Base-by-base conservation (phyloP, 2,888 invertebrate genomes). In the Dynastes hyllus region DNA sequence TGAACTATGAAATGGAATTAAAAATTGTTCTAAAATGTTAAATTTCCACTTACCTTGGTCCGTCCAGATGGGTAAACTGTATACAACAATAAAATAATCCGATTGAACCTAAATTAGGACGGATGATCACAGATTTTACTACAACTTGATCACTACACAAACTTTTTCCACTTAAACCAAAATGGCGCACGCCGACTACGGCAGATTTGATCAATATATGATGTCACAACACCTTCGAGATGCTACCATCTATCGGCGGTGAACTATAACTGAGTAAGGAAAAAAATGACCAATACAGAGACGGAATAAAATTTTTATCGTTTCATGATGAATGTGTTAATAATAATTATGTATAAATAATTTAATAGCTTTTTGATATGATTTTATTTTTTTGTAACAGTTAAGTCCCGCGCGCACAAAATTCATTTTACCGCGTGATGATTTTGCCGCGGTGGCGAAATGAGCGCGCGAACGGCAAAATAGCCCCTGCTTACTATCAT, bases 61-160 rank as follows among this genome's bases (percentile, higher is more conserved):
- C 94, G 94, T 94, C 92, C 93, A 92, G 92, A 92, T 93, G 92
- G 92, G 92, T 93, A 91, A 90, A 88, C 86, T 86, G 85, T 85
- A 87, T 88, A 87, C 84, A 87, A 89, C 87, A 87, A 88, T 86
- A 88, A 89, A 89, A 87, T 85, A 86, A 87, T 85, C 86, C 87
- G 84, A 86, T 87, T 83, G 81, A 85, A 85, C 83, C 84, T 84
- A 86, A 86, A 86, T 84, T 84, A 84, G 88, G 87, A 88, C 88
- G 88, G 89, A 89, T 89, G 89, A 87, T 87, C 87, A 88, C 88
- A 86, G 89, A 89, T 89, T 88, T 86, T 85, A 81, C 83, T 82
- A 84, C 85, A 84, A 85, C 86, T 85, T 85, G 82, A 83, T 85
- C 86, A 86, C 86, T 88, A 85, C 85, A 85, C 85, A 86, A 85